Percentiles rank a stretch among this genome's conserved stretches.
phyloP scores from a whole-genome alignment of 2,797 vertebrate genomes.

The Salarias fasciatus region DNA sequence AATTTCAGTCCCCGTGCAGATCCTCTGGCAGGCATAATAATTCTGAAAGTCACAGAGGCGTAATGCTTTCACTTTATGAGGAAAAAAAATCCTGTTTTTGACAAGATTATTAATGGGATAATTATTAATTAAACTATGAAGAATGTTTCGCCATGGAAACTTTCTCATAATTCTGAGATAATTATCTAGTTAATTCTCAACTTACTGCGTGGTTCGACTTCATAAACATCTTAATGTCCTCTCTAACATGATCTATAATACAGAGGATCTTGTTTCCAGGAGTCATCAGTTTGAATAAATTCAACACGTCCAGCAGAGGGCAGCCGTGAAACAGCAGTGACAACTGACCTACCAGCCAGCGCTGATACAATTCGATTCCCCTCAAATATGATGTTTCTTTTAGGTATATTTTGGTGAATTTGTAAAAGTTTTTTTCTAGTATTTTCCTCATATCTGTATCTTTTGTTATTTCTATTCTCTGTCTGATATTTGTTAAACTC shows the following conservation, averaged over 20 bases:
- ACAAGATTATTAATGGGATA: too few relatives aligned
- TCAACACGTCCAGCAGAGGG: constrained; percentile 45
- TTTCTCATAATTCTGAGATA: too few relatives aligned
- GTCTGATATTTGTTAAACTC: not conserved
- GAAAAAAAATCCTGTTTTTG: too few relatives aligned
- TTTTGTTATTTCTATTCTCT: not conserved
- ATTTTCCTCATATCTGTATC: not conserved
- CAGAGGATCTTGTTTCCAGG: not conserved
- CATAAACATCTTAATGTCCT: not conserved
- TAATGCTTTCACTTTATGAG: too few relatives aligned
- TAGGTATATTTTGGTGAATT: not conserved
- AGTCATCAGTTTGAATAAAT: not conserved
- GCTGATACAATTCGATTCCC: not conserved
- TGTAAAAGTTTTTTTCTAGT: too few relatives aligned
- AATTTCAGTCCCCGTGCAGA: too few relatives aligned
- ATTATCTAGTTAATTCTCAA: too few relatives aligned
- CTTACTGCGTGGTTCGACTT: not conserved
- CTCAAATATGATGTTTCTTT: not conserved
- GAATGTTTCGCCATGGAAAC: too few relatives aligned
- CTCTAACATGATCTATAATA: too few relatives aligned
- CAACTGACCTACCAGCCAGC: not conserved
- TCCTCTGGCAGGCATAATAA: too few relatives aligned
- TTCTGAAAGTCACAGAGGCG: too few relatives aligned
- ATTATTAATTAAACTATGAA: too few relatives aligned
- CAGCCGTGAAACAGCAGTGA: constrained; percentile 25